Conservation (phyloP, 2,797 vertebrate genomes). For the Neosilurus mollespiculum region DNA sequence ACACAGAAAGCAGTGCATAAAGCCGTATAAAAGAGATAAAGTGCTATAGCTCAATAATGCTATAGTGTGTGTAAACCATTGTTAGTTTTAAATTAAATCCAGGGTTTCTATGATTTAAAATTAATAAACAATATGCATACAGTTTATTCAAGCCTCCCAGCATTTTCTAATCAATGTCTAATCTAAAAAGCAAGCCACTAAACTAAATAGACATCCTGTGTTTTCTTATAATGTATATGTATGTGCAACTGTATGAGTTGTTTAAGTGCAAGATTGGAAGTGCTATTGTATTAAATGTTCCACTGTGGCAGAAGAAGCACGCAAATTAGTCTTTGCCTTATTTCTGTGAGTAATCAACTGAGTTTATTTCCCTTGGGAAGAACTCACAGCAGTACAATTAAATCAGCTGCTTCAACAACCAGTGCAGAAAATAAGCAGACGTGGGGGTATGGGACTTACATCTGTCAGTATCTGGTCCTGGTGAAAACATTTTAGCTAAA, state of each 20-base stretch:
- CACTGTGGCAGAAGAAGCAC: not conserved
- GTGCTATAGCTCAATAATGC: not conserved
- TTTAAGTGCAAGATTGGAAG: not conserved
- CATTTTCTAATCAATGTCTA: not conserved
- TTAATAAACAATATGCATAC: not conserved
- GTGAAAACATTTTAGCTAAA: not conserved
- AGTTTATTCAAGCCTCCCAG: too few species aligned
- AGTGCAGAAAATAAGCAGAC: not conserved
- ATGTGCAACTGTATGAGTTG: not conserved
- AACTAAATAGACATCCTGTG: not conserved
- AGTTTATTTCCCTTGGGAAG: conserved; percentile 21
- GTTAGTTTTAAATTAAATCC: too few species aligned
- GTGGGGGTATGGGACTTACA: not conserved
- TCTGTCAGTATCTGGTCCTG: not conserved
- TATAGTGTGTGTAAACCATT: not conserved
- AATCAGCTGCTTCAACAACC: conserved; percentile 11
- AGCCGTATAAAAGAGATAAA: not conserved
- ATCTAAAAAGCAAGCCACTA: not conserved
- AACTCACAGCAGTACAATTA: not conserved
- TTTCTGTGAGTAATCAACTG: conserved; percentile 31
- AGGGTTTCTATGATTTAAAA: not conserved
- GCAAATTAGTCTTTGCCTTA: conserved; percentile 20
- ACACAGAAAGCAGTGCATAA: not conserved
- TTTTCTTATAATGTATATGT: not conserved
- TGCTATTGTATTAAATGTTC: not conserved